phyloP scores from a whole-genome alignment of 2,113 vertebrate genomes.

The Gavialis gangeticus region DNA sequence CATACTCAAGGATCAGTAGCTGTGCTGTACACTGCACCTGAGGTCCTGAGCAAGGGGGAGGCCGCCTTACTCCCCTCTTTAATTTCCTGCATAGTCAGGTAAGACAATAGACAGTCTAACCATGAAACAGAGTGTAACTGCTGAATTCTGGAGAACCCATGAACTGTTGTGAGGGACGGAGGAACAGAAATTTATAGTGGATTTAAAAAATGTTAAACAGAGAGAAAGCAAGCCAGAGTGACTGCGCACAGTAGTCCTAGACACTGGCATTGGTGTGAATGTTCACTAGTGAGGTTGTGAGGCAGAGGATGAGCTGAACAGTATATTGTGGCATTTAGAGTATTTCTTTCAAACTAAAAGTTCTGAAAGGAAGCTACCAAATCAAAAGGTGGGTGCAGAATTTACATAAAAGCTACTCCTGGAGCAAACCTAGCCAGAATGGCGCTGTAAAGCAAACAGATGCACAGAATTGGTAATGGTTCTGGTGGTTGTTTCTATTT shows the following conservation, averaged over 20 bases:
- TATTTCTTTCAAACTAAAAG: slow-evolving; percentile 29
- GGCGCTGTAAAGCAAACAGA: slow-evolving; percentile 54
- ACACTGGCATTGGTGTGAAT: background rate
- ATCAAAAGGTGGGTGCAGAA: background rate
- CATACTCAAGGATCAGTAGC: background rate
- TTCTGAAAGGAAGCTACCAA: background rate
- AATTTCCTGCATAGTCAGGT: background rate
- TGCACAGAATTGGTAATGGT: slow-evolving; percentile 56
- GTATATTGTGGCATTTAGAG: background rate
- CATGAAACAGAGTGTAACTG: background rate
- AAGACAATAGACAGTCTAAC: background rate
- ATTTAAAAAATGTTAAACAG: slow-evolving; percentile 11
- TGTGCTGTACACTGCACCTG: background rate
- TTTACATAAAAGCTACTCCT: slow-evolving; percentile 28
- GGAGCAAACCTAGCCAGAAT: slow-evolving; percentile 53
- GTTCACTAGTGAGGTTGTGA: background rate
- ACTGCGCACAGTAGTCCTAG: background rate
- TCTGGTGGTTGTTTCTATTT: slow-evolving; percentile 50
- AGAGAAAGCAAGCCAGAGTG: background rate
- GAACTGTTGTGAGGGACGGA: background rate
- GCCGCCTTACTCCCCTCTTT: background rate
- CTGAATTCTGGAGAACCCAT: background rate
- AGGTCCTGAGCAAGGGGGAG: background rate
- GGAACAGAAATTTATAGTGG: background rate
- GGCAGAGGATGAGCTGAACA: background rate